Base-by-base conservation (phyloP, 1,140 invertebrate genomes). In the Megalopta genalis region DNA sequence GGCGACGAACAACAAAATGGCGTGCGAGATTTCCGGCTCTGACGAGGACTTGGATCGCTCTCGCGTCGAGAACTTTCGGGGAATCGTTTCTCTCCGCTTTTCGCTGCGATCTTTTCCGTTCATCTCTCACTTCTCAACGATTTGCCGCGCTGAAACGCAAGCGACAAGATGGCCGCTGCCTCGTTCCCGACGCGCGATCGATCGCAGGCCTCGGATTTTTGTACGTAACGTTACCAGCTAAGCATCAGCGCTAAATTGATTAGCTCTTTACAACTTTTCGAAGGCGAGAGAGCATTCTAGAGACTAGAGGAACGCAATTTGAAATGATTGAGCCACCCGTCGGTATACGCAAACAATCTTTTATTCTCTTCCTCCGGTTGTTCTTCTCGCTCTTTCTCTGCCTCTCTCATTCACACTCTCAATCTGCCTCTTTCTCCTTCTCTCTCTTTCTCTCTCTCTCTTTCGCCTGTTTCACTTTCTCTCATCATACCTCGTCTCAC, bases 321-420 rank as follows among this genome's bases (percentile, higher is more conserved):
- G 54, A 82, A 86, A 77, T 82, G 77, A 82, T 81, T 49, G 14
- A 82, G 52, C 25, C 67, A 80, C 14, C 62, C 49, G 42, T 88
- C 68, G 83, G 42, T 46, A 87, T 83, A 84, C 83, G 83, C 82
- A 82, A 87, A 88, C 60, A 83, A 52, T 10, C 75, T 83, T 88
- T 82, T 73, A 73, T 49, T 77, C 85, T 80, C 68, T 78, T 77
- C 83, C n/a, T 49, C 57, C 21, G 54, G n/a, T 57, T n/a, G 54
- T n/a, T n/a, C n/a, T 75, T 25, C 42, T n/a, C 32, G 57, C n/a
- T 49, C 21, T 74, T 18, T 37, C 60, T 65, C 69, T 73, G 57
- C 80, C 77, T 69, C 54, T 14, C 4, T 12, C 18, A 12, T 8
- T 21, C 32, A 42, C 3, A 37, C 49, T 21, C 49, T 21, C 16